Percentiles rank a stretch among this genome's conserved stretches.
Conservation (phyloP, 2,888 invertebrate genomes). For the Priapulus caudatus region DNA sequence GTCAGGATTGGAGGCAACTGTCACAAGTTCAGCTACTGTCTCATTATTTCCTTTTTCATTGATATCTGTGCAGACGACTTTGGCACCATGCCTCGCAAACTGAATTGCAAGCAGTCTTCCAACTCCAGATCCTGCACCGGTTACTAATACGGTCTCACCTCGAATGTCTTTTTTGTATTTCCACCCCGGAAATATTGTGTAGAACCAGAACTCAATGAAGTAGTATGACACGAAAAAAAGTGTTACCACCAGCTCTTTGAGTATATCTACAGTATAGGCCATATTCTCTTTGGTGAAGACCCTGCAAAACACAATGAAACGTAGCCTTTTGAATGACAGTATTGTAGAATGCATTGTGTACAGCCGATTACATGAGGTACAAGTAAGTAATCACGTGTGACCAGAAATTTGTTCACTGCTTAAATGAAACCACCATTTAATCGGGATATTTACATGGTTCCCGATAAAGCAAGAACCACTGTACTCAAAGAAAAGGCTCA, state of each 20-base stretch:
- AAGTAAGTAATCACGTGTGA: no score
- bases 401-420: no score
- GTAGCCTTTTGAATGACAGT: no score
- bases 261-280: not conserved
- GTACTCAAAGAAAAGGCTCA: no score
- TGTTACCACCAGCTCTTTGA: not conserved
- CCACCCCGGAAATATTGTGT: not conserved
- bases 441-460: no score
- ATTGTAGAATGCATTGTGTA: no score
- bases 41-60: not conserved
- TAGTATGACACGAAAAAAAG: not conserved
- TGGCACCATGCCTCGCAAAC: not conserved
- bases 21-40: not conserved
- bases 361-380: no score
- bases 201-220: not conserved
- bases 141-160: not conserved
- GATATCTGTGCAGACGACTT: not conserved
- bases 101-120: not conserved
- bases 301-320: no score
- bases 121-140: not conserved
- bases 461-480: no score
- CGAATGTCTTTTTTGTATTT: constrained; percentile 3
- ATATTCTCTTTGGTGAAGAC: no score
- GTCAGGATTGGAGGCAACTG: not conserved
- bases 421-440: no score